Conservation (phyloP, 2,888 invertebrate genomes). For the Crocallis elinguaria region DNA sequence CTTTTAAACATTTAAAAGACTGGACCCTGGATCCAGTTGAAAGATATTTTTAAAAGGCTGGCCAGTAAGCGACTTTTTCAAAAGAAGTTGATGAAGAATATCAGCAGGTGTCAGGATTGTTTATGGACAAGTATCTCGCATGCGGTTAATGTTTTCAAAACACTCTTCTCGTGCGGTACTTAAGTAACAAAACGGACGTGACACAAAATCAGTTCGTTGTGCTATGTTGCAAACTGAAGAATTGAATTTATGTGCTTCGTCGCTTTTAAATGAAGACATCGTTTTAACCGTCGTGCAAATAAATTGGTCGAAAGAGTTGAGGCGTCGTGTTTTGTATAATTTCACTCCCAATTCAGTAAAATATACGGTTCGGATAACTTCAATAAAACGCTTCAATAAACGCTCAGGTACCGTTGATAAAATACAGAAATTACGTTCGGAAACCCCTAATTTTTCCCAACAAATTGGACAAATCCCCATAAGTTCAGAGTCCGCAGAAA, state of each 20-base stretch:
- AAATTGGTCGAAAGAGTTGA: conserved; percentile 12
- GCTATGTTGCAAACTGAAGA: background rate
- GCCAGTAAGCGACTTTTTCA: too few species aligned
- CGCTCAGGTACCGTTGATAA: conserved; percentile 21
- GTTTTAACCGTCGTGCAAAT: background rate
- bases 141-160: too few species aligned
- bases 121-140: too few species aligned
- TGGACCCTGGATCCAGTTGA: too few species aligned
- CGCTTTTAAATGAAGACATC: background rate
- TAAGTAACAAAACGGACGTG: background rate
- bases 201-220: background rate
- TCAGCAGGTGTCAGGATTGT: too few species aligned
- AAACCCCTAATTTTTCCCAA: conserved; percentile 33
- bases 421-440: conserved; percentile 11
- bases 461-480: conserved; percentile 55
- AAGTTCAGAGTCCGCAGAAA: conserved; percentile 50
- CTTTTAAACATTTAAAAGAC: too few species aligned
- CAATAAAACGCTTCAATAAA: conserved; percentile 8
- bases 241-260: too few species aligned
- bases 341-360: background rate
- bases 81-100: too few species aligned
- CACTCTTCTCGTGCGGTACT: too few species aligned
- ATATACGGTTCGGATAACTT: background rate
- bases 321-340: conserved; percentile 14
- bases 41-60: too few species aligned